phyloP scores from a whole-genome alignment of 2,888 invertebrate species.

The Coelogynopora nodosa region DNA sequence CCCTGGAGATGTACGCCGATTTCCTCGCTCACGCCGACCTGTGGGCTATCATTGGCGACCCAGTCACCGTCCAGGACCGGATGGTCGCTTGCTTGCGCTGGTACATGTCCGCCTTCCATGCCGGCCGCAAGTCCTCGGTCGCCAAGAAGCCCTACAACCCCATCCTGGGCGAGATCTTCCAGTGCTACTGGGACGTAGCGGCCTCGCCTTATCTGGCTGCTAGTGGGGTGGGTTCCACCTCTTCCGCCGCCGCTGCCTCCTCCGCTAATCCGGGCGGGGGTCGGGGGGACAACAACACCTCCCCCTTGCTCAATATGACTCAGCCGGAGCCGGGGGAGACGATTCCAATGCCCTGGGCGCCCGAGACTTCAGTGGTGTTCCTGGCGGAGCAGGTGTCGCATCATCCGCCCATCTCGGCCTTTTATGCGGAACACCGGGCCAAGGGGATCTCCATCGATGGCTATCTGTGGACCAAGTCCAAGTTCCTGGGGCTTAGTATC shows the following conservation, averaged over 20 bases:
- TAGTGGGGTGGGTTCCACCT: not conserved
- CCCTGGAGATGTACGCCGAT: slow-evolving; percentile 99
- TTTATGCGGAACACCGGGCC: slow-evolving; percentile 91
- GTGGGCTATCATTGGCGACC: slow-evolving; percentile 59
- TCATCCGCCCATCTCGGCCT: slow-evolving; percentile 97
- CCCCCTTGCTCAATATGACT: not conserved
- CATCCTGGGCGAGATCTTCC: slow-evolving; percentile 87
- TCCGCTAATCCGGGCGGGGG: not conserved
- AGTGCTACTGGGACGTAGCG: slow-evolving; percentile 58
- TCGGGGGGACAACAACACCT: not conserved
- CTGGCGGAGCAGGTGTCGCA: slow-evolving; percentile 98
- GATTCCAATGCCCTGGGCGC: slow-evolving; percentile 72
- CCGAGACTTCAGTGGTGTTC: slow-evolving; percentile 80
- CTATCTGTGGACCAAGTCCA: slow-evolving; percentile 97
- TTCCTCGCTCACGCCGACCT: slow-evolving; percentile 98
- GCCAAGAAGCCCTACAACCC: slow-evolving; percentile 96
- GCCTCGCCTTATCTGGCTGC: too few relatives aligned
- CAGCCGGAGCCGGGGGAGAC: not conserved
- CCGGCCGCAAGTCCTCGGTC: slow-evolving; percentile 89
- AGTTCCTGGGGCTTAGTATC: slow-evolving; percentile 87
- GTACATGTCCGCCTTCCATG: slow-evolving; percentile 97
- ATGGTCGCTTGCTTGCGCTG: slow-evolving; percentile 90
- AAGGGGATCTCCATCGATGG: slow-evolving; percentile 87
- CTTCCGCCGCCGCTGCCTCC: not conserved
- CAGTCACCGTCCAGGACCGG: slow-evolving; percentile 67